These are phyloP conservation scores for Ceuthmochares aereus DNA, from an alignment of 2,113 vertebrate genomes.

Conservation along the genomic window DNA sequence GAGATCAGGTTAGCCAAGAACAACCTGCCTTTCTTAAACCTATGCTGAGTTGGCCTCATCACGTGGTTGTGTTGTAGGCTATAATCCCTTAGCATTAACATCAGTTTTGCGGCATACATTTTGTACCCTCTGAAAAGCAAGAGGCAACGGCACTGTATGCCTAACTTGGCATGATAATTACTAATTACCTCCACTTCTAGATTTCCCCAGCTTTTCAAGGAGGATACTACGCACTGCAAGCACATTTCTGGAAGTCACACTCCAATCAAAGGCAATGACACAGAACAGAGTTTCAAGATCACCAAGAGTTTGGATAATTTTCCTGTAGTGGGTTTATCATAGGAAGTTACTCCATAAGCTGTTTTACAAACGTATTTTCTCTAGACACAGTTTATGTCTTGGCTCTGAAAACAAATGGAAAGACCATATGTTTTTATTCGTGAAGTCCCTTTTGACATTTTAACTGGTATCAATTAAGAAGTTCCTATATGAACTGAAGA, in stretches of 20 bases:
- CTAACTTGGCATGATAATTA: not conserved
- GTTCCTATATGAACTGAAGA: not conserved
- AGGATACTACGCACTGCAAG: not conserved
- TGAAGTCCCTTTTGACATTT: not conserved
- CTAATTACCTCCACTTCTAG: not conserved
- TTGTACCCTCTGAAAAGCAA: not conserved
- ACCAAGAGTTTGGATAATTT: not conserved
- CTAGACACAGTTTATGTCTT: not conserved
- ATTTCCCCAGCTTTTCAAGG: not conserved
- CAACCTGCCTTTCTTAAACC: not conserved
- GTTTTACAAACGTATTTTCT: not conserved
- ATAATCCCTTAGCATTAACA: not conserved
- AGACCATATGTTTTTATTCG: not conserved
- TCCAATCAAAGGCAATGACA: not conserved
- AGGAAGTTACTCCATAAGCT: not conserved
- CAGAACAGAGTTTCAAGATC: not conserved
- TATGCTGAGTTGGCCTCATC: not conserved
- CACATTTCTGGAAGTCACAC: not conserved
- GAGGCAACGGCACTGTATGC: not conserved
- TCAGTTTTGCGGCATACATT: not conserved
- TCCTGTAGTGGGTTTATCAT: not conserved
- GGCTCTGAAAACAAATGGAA: not conserved
- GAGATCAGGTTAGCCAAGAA: not conserved
- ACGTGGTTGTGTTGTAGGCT: fast-evolving
- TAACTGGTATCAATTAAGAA: not conserved